These are phyloP conservation scores for Rousettus leschenaultii DNA, from an alignment of 2,113 vertebrate genomes.

Conservation along the genomic window DNA sequence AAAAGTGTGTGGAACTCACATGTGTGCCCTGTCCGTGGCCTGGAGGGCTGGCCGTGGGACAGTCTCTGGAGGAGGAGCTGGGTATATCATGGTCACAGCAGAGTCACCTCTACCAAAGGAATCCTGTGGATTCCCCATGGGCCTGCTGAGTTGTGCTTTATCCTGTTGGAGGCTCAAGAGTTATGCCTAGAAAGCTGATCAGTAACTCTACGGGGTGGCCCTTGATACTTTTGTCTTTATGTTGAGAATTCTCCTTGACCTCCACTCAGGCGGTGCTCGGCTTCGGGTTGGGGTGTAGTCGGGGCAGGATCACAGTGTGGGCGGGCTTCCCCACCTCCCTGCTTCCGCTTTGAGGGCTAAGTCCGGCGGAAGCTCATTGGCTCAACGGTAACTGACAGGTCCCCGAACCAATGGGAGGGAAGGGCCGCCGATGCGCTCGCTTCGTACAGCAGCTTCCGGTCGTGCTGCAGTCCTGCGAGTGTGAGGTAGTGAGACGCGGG, in stretches of 20 bases:
- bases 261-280: background rate
- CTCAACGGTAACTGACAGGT: background rate
- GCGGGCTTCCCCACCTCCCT: fast-evolving
- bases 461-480: fast-evolving
- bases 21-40: background rate
- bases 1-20: background rate
- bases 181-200: background rate
- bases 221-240: background rate
- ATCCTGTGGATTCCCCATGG: background rate
- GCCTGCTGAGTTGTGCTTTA: background rate
- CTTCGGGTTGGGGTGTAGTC: no score
- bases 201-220: background rate
- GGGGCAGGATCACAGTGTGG: fast-evolving
- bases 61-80: background rate
- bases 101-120: background rate
- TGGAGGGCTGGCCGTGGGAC: background rate
- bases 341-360: background rate
- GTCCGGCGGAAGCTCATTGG: background rate
- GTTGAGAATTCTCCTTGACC: background rate
- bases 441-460: background rate
- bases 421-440: background rate
- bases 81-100: fast-evolving
- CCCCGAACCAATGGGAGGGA: background rate
- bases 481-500: background rate
- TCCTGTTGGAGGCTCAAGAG: background rate